phyloP scores from a whole-genome alignment of 2,888 invertebrate species.

The Philereme vetulata region DNA sequence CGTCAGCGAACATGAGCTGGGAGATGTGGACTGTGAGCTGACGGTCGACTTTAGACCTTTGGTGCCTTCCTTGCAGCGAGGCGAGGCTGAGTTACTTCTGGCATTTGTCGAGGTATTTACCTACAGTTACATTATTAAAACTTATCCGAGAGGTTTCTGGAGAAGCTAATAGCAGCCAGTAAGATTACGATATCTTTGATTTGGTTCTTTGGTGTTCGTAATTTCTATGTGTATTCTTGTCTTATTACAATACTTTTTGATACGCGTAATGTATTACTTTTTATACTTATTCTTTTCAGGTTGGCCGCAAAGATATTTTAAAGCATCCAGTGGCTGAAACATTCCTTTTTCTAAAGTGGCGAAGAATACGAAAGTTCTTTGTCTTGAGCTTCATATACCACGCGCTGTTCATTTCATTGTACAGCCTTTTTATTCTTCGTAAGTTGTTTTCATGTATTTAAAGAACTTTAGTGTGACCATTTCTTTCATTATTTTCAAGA shows the following conservation, averaged over 20 bases:
- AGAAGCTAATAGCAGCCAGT: too few species aligned
- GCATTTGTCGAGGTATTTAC: slow-evolving; percentile 87
- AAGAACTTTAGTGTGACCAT: not conserved
- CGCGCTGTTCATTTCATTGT: slow-evolving; percentile 88
- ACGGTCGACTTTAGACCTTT: slow-evolving; percentile 84
- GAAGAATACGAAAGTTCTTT: slow-evolving; percentile 91
- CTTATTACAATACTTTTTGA: not conserved
- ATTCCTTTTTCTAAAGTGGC: slow-evolving; percentile 93
- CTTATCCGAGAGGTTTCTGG: too few species aligned
- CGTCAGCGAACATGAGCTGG: slow-evolving; percentile 92
- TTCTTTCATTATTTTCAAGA: not conserved
- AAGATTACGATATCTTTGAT: too few species aligned
- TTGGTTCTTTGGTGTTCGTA: too few species aligned
- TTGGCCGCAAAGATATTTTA: slow-evolving; percentile 90
- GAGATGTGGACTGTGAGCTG: slow-evolving; percentile 93
- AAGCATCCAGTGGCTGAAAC: slow-evolving; percentile 94
- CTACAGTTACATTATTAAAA: too few species aligned
- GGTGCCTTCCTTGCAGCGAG: slow-evolving; percentile 85
- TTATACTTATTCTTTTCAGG: slow-evolving; percentile 61
- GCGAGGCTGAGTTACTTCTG: slow-evolving; percentile 88
- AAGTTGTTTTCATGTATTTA: slow-evolving; percentile 52
- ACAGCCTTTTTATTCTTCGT: slow-evolving; percentile 88
- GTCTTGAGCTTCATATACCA: slow-evolving; percentile 91
- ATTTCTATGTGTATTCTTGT: too few species aligned
- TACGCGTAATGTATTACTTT: too few species aligned